A percentile compares a stretch with the other conserved stretches of the same genome.
Conservation (phyloP, 2,797 vertebrate species). For the Sebastes itinus region DNA sequence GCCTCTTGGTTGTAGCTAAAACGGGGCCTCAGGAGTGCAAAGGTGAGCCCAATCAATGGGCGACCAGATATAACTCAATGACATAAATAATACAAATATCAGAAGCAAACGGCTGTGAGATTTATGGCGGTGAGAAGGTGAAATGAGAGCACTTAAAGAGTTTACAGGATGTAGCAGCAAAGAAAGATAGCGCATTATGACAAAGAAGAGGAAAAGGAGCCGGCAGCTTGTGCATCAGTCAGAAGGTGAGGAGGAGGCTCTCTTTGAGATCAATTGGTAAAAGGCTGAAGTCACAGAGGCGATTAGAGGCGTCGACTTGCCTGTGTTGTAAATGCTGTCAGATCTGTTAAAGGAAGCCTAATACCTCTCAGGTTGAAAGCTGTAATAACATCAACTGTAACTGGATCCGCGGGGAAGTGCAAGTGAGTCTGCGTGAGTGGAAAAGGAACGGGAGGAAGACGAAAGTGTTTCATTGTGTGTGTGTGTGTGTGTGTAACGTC, state of each 20-base stretch:
- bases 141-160: conserved; percentile 46
- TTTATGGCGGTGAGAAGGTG: conserved; percentile 20
- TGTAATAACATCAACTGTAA: conserved; percentile 84
- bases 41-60: conserved; percentile 45
- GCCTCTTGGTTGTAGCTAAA: conserved; percentile 37
- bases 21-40: conserved; percentile 36
- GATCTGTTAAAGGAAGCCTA: conserved; percentile 84
- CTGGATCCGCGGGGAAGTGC: conserved; percentile 78
- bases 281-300: conserved; percentile 79
- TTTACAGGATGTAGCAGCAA: conserved; percentile 29
- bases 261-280: conserved; percentile 79
- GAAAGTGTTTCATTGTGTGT: conserved; percentile 66
- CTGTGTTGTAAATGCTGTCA: conserved; percentile 84
- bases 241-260: conserved; percentile 61
- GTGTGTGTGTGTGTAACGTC: conserved; percentile 17
- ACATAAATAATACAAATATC: conserved; percentile 39
- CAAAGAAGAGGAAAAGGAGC: conserved; percentile 54
- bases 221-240: conserved; percentile 57
- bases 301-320: conserved; percentile 80
- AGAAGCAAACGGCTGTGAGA: conserved; percentile 5
- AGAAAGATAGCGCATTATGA: conserved; percentile 62
- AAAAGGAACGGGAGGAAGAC: conserved; percentile 51
- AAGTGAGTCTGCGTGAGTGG: conserved; percentile 61
- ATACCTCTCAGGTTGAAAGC: conserved; percentile 86
- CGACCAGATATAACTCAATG: conserved; percentile 26